phyloP scores from a whole-genome alignment of 2,113 vertebrate species.

The Mastomys coucha region DNA sequence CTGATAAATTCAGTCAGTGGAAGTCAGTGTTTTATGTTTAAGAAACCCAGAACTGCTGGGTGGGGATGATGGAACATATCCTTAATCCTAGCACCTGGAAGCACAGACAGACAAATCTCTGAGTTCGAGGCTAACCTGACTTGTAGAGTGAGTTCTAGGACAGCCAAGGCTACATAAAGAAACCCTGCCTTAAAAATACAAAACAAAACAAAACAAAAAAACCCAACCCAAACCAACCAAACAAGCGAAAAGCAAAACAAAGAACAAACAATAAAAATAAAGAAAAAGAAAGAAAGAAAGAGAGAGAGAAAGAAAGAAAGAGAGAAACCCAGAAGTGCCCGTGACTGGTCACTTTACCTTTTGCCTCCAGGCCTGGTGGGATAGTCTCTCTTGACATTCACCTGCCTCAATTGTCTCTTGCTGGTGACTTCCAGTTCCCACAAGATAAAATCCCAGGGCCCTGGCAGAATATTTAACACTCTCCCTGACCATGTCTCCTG shows the following conservation, averaged over 20 bases:
- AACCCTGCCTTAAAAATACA: too few species aligned
- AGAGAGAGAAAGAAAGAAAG: too few species aligned
- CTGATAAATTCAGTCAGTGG: neutral
- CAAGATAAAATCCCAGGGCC: constrained; percentile 5
- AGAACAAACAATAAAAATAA: too few species aligned
- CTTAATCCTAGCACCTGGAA: neutral
- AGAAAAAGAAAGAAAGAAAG: too few species aligned
- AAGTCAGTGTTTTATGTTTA: constrained; percentile 36
- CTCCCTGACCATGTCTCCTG: neutral
- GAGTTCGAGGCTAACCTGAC: neutral
- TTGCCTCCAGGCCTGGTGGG: neutral
- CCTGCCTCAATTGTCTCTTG: neutral
- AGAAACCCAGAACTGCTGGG: constrained; percentile 11
- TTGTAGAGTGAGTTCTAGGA: neutral
- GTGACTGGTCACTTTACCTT: neutral
- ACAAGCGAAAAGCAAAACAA: too few species aligned
- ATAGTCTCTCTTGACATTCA: constrained; percentile 38
- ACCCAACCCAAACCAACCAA: too few species aligned
- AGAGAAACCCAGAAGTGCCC: neutral
- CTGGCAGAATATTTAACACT: constrained; percentile 8
- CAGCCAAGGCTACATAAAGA: neutral
- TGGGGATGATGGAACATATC: neutral
- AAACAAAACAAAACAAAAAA: too few species aligned
- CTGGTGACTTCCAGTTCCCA: neutral
- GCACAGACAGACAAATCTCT: neutral